Evolutionary conservation across 1,140 invertebrate genomes (phyloP).

Genomic region (Zeugodacus cucurbitae): DNA sequence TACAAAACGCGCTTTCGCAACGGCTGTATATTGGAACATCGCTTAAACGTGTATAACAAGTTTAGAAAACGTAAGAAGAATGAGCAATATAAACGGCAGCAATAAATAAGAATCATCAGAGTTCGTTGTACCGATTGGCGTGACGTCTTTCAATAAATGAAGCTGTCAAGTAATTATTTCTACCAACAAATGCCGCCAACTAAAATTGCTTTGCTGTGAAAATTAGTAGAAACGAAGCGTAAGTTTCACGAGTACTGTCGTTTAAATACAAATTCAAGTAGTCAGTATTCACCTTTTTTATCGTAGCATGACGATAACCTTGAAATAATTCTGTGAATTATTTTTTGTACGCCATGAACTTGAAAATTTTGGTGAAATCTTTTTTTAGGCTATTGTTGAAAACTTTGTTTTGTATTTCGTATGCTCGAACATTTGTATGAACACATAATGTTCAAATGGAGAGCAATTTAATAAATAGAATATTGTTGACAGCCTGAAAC

Average conservation of each 20-base stretch:
- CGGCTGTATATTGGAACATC: background rate
- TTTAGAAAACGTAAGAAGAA: background rate
- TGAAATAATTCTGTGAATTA: background rate
- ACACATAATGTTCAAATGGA: no score
- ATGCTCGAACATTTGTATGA: no score
- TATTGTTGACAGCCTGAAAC: no score
- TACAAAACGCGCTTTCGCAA: background rate
- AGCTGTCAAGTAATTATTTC: slow-evolving; percentile 3
- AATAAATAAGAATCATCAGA: background rate
- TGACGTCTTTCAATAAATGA: slow-evolving; percentile 7
- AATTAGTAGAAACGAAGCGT: background rate
- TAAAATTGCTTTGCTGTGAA: background rate
- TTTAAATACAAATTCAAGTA: background rate
- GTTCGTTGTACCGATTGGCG: slow-evolving; percentile 20
- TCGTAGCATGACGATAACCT: background rate
- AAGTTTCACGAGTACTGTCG: background rate
- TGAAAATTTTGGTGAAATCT: background rate
- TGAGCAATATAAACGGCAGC: background rate
- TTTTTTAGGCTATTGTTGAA: background rate
- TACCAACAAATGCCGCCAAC: background rate
- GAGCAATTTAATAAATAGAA: no score
- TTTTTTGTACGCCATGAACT: background rate
- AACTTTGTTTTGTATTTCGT: background rate
- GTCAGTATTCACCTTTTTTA: background rate
- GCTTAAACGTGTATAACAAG: background rate